Conservation (phyloP, 2,797 vertebrate species). For the Margarornis squamiger region DNA sequence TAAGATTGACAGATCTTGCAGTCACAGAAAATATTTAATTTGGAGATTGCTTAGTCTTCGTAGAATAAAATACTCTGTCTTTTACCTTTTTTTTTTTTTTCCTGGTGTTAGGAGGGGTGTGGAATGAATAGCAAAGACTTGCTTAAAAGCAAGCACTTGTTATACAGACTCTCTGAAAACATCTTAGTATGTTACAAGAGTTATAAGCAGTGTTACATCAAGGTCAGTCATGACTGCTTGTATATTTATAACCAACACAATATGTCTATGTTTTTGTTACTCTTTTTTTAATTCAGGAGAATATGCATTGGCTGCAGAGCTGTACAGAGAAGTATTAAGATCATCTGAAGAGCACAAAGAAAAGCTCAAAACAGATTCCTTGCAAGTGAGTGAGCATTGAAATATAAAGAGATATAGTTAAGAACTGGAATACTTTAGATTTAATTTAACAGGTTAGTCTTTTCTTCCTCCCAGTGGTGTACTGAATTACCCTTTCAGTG, state of each 20-base stretch:
- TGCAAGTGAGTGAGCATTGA: slow-evolving; percentile 83
- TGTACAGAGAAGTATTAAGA: slow-evolving; percentile 95
- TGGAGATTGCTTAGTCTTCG: not conserved
- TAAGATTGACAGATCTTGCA: not conserved
- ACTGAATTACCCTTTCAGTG: not conserved
- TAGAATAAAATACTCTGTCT: not conserved
- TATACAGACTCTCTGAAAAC: not conserved
- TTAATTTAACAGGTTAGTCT: not conserved
- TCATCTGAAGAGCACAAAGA: slow-evolving; percentile 98
- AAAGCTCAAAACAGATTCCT: slow-evolving; percentile 94
- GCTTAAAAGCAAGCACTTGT: not conserved
- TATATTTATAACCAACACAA: not conserved
- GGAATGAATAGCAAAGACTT: not conserved
- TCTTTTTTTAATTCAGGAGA: slow-evolving; percentile 79
- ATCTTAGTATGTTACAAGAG: not conserved
- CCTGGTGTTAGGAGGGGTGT: accelerated
- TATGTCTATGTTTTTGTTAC: not conserved
- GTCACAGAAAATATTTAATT: not conserved
- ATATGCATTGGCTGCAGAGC: slow-evolving; percentile 84
- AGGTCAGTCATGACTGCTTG: not conserved
- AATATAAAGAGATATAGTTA: not conserved
- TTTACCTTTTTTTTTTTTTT: not conserved
- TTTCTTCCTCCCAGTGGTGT: not conserved
- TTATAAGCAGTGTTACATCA: not conserved
- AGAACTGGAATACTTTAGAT: slow-evolving; percentile 16